Conservation (phyloP, 1,140 invertebrate genomes). For the Panagrolaimus sp. region DNA sequence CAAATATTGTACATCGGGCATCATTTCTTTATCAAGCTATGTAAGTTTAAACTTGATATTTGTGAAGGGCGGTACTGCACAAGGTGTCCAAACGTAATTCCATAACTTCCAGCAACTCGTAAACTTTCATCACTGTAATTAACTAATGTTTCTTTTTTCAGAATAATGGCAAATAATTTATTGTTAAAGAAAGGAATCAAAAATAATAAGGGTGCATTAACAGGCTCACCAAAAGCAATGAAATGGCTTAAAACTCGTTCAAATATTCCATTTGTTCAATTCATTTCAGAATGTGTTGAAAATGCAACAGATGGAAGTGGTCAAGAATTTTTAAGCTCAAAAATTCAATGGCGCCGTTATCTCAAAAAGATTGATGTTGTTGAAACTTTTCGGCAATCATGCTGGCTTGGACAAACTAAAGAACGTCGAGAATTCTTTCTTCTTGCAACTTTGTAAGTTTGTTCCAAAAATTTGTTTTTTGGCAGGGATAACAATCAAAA, state of each 20-base stretch:
- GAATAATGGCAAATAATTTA: not conserved
- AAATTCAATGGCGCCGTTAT: not conserved
- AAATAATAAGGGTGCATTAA: not conserved
- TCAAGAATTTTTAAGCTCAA: not conserved
- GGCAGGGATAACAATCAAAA: too few relatives aligned
- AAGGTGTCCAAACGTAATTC: too few relatives aligned
- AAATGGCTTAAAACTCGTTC: not conserved
- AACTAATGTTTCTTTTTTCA: not conserved
- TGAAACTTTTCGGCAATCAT: slow-evolving; percentile 8
- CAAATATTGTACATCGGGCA: not conserved
- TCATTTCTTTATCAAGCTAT: not conserved
- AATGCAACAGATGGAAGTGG: not conserved
- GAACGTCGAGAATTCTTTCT: slow-evolving; percentile 10
- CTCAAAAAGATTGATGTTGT: slow-evolving; percentile 6
- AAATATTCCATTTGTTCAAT: not conserved
- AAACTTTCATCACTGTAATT: not conserved
- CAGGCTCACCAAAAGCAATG: not conserved
- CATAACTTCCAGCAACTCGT: too few relatives aligned
- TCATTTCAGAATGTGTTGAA: not conserved
- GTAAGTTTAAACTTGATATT: too few relatives aligned
- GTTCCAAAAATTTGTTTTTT: too few relatives aligned
- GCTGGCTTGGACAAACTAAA: not conserved
- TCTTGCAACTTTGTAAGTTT: slow-evolving; percentile 6
- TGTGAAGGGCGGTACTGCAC: too few relatives aligned
- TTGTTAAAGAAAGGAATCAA: slow-evolving; percentile 1